Conservation (phyloP, 92 coral and sea anemone species). For the Epizoanthus stellaris region DNA sequence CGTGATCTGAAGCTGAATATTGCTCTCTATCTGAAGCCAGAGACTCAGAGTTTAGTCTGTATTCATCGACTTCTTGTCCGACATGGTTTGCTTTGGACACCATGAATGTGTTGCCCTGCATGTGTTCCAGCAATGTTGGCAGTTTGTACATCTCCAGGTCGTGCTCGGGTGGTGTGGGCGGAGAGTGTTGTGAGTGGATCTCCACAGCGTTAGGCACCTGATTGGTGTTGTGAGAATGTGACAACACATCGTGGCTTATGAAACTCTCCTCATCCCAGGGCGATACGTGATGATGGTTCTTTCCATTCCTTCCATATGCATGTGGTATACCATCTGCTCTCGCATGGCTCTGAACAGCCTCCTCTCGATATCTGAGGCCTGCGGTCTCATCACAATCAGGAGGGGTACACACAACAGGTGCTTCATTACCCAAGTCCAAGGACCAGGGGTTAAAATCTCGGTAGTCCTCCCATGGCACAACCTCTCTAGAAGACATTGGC, state of each 20-base stretch:
- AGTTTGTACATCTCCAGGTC: constrained; percentile 68
- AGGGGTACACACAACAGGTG: constrained; percentile 67
- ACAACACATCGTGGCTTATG: constrained; percentile 18
- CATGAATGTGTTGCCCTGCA: constrained; percentile 59
- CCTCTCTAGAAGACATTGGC: constrained; percentile 3
- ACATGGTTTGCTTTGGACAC: constrained; percentile 51
- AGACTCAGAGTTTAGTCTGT: constrained; percentile 79
- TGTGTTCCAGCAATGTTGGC: constrained; percentile 84
- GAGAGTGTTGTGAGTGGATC: constrained; percentile 1
- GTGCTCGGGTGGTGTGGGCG: constrained; percentile 29
- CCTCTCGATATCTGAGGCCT: constrained; percentile 41
- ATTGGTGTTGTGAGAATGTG: constrained; percentile 10
- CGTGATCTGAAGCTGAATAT: constrained; percentile 75
- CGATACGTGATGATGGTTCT: constrained; percentile 47
- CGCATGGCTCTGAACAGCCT: constrained; percentile 59
- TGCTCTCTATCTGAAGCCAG: constrained; percentile 72
- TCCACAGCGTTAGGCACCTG: constrained; percentile 18
- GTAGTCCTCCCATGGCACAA: constrained; percentile 34
- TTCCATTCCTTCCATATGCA: constrained; percentile 61
- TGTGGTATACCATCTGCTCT: constrained; percentile 49
- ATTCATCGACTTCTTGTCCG: constrained; percentile 74
- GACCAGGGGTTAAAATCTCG: constrained; percentile 60
- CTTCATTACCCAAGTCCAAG: constrained; percentile 55
- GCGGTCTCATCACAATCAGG: constrained; percentile 56
- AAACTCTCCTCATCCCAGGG: constrained; percentile 38